These are phyloP conservation scores for Oreochromis niloticus DNA, from an alignment of 2,113 vertebrate genomes.

Conservation along the genomic window DNA sequence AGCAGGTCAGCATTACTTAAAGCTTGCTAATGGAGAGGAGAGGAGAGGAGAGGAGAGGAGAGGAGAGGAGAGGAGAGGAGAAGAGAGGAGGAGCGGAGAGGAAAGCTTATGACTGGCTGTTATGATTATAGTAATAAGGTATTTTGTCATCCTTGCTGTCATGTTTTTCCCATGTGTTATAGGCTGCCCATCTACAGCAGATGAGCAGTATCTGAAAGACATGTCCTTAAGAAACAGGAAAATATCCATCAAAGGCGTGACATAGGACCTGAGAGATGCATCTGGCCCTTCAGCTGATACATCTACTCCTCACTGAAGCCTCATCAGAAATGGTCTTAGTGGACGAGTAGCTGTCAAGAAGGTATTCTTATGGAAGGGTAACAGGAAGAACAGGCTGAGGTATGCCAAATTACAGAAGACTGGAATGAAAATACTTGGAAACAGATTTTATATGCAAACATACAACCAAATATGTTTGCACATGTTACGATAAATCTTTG, in stretches of 20 bases:
- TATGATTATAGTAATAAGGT: background rate
- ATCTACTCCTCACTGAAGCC: background rate
- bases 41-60: background rate
- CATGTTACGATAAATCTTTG: background rate
- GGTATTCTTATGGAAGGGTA: background rate
- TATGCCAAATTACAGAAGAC: background rate
- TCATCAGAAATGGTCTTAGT: background rate
- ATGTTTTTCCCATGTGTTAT: background rate
- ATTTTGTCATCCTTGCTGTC: background rate
- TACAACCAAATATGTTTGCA: background rate
- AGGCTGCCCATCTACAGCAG: background rate
- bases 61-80: background rate
- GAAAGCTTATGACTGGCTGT: background rate
- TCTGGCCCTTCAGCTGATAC: background rate
- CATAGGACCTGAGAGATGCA: background rate
- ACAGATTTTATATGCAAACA: background rate
- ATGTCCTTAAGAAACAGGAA: background rate
- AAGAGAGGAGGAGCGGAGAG: background rate
- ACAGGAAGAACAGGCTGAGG: background rate
- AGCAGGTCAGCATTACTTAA: constrained; percentile 9
- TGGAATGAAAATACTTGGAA: background rate
- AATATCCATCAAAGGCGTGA: background rate
- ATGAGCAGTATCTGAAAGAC: background rate
- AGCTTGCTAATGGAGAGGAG: background rate
- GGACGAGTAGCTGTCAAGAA: background rate